phyloP scores from a whole-genome alignment of 2,797 vertebrate species.

The Gobio occitaniae region DNA sequence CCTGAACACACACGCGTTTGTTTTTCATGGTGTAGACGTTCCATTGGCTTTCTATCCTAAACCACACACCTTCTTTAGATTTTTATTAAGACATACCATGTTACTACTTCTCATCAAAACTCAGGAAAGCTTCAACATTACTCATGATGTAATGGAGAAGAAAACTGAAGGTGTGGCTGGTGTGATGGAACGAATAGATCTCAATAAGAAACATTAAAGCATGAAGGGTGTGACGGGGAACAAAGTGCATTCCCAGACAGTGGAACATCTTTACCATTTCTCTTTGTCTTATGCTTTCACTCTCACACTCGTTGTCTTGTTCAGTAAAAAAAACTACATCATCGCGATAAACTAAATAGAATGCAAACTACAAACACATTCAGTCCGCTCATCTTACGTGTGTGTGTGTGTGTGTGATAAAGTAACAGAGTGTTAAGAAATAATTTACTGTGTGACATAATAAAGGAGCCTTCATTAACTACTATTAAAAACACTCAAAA shows the following conservation, averaged over 20 bases:
- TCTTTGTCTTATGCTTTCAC: conserved; percentile 45
- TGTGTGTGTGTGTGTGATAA: too few species aligned
- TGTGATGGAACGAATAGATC: conserved; percentile 29
- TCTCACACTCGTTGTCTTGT: not conserved
- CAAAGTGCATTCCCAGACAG: conserved; percentile 38
- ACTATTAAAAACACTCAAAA: too few species aligned
- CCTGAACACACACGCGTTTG: conserved; percentile 69
- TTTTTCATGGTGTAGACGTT: not conserved
- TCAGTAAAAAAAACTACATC: conserved; percentile 35
- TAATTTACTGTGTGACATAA: too few species aligned
- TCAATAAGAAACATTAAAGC: conserved; percentile 23
- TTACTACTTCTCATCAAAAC: not conserved
- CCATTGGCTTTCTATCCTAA: conserved; percentile 9
- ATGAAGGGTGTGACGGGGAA: conserved; percentile 48
- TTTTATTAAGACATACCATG: not conserved
- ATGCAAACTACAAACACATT: not conserved
- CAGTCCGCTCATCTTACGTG: too few species aligned
- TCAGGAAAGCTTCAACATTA: not conserved
- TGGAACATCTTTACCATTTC: not conserved
- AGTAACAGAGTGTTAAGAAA: too few species aligned
- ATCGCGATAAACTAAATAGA: conserved; percentile 16
- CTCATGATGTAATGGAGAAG: conserved; percentile 3
- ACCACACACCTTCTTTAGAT: not conserved
- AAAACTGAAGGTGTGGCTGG: conserved; percentile 31
- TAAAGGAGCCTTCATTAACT: too few species aligned